These are phyloP conservation scores for Sander vitreus DNA, from an alignment of 2,113 vertebrate genomes.

Conservation along the genomic window DNA sequence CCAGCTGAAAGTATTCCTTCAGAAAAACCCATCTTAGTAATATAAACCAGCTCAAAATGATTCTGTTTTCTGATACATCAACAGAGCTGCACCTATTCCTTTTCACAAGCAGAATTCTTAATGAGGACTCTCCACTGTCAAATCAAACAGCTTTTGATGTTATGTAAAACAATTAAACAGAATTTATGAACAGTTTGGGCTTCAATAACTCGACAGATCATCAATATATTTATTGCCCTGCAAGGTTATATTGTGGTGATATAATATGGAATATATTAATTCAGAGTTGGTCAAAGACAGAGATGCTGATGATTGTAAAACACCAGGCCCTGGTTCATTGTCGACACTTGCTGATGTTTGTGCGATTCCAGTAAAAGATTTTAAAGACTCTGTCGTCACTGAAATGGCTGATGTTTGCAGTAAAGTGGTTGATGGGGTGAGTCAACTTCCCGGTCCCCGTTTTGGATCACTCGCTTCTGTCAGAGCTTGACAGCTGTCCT, in stretches of 20 bases:
- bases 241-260: background rate
- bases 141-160: conserved; percentile 38
- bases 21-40: conserved; percentile 52
- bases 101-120: conserved; percentile 28
- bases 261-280: conserved; percentile 19
- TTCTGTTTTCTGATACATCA: conserved; percentile 25
- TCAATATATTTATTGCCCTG: conserved; percentile 27
- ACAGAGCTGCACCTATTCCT: conserved; percentile 15
- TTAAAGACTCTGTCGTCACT: conserved; percentile 27
- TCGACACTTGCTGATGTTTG: background rate
- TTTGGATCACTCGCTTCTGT: conserved; percentile 60
- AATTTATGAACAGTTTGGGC: conserved; percentile 24
- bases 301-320: background rate
- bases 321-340: background rate
- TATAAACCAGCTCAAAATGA: conserved; percentile 28
- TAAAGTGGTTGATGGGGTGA: conserved; percentile 58
- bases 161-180: conserved; percentile 33
- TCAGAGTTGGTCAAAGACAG: background rate
- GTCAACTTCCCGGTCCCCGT: conserved; percentile 49
- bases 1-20: conserved; percentile 43
- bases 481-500: conserved; percentile 64
- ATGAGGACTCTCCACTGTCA: background rate
- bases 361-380: conserved; percentile 10
- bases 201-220: conserved; percentile 19
- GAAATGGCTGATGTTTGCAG: conserved; percentile 55